phyloP scores from a whole-genome alignment of 2,797 vertebrate species.

The Arctocebus calabarensis region DNA sequence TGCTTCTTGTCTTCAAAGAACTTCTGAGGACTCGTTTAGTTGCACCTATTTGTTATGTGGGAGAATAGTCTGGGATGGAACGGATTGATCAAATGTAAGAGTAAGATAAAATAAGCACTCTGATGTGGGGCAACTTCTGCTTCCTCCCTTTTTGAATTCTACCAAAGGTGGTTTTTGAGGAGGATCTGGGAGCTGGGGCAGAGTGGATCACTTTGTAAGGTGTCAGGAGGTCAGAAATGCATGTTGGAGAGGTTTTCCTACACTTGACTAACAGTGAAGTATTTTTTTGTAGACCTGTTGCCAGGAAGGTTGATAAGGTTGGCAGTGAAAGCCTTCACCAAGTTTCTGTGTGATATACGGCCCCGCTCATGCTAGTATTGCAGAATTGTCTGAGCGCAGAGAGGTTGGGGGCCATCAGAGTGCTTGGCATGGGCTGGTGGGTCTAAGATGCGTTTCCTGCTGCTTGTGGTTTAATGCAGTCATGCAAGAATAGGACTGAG shows the following conservation, averaged over 20 bases:
- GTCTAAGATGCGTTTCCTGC: background rate
- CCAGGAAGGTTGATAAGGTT: background rate
- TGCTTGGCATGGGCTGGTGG: too few species aligned
- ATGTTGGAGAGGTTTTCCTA: background rate
- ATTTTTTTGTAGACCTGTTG: background rate
- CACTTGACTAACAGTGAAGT: background rate
- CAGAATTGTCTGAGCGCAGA: background rate
- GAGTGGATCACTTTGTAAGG: background rate
- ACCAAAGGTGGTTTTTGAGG: background rate
- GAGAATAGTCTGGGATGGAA: conserved; percentile 13
- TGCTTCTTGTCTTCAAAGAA: background rate
- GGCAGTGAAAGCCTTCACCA: background rate
- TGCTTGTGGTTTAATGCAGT: background rate
- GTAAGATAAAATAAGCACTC: background rate
- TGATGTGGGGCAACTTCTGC: background rate
- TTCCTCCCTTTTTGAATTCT: background rate
- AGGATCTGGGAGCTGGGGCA: background rate
- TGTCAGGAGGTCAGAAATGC: background rate
- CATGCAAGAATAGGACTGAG: background rate
- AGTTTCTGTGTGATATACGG: background rate
- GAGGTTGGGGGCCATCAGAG: background rate
- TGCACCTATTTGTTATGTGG: background rate
- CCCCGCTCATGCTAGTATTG: background rate
- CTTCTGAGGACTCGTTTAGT: background rate
- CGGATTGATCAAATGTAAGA: background rate